Evolutionary conservation across 1,140 invertebrate genomes (phyloP).

Genomic region (Portunus trituberculatus): DNA sequence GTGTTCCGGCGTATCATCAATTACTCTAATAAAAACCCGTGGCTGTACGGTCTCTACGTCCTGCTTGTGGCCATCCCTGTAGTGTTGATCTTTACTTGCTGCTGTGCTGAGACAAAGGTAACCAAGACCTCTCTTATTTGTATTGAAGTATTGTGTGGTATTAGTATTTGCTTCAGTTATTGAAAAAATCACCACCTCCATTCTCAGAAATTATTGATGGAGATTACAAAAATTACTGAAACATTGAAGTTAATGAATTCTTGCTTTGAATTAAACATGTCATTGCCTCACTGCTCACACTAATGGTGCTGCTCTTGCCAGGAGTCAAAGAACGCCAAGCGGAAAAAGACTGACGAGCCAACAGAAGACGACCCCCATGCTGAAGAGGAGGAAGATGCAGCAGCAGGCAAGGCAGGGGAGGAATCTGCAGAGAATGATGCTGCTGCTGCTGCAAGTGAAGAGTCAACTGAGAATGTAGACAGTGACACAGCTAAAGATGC

Average conservation of each 20-base stretch:
- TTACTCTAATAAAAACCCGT: constrained; percentile 93
- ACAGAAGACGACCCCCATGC: constrained; percentile 60
- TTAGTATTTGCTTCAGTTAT: background rate
- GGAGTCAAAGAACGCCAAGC: constrained; percentile 54
- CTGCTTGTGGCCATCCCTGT: constrained; percentile 89
- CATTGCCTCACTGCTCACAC: no score
- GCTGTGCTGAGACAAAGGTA: constrained; percentile 85
- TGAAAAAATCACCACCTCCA: background rate
- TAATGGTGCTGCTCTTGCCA: background rate
- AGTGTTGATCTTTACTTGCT: constrained; percentile 89
- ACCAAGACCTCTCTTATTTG: constrained; percentile 1
- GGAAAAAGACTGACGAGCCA: constrained; percentile 74
- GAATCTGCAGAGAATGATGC: background rate
- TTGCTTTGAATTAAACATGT: no score
- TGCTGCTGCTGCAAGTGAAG: constrained; percentile 11
- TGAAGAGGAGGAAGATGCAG: constrained; percentile 47
- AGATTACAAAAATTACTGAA: no score
- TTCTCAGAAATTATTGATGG: no score
- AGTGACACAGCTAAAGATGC: constrained; percentile 20
- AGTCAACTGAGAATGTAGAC: constrained; percentile 20
- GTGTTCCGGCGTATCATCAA: constrained; percentile 89
- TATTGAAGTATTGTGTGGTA: background rate
- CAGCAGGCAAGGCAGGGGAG: background rate
- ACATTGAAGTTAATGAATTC: no score
- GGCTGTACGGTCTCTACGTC: constrained; percentile 93